Conservation (phyloP, 2,113 vertebrate species). For the Pelecanoides urinatrix region DNA sequence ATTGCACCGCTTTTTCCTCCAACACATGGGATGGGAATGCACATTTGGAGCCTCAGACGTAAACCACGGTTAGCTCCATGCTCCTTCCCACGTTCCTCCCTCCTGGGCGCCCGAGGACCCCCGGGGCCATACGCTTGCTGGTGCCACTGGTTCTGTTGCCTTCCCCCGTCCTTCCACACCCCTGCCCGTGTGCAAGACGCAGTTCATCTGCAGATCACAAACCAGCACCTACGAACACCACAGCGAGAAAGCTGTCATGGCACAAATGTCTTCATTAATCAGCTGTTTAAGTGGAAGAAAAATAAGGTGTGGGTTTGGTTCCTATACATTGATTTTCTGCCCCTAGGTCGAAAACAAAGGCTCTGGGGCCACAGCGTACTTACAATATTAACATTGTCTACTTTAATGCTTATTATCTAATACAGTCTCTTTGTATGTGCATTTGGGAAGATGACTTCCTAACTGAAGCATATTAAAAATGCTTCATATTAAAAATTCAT, state of each 20-base stretch:
- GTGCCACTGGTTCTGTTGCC: background rate
- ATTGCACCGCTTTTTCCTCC: background rate
- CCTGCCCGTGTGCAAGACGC: background rate
- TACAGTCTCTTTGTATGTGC: background rate
- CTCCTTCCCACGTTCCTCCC: background rate
- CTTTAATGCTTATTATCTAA: background rate
- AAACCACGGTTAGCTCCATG: rapidly evolving
- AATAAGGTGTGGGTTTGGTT: background rate
- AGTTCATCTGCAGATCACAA: background rate
- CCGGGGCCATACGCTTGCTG: too few species aligned
- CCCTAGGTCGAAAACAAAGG: background rate
- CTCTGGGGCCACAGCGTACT: background rate
- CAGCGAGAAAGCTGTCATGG: background rate
- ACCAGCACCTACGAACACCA: background rate
- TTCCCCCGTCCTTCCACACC: too few species aligned
- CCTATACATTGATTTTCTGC: background rate
- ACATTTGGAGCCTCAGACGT: too few species aligned
- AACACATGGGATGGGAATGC: rapidly evolving
- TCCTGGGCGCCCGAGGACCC: rapidly evolving
- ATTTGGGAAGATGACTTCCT: background rate
- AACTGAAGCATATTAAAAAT: background rate
- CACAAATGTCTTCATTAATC: background rate
- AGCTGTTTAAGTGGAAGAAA: background rate
- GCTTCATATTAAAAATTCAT: background rate
- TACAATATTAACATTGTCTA: background rate